Conservation (phyloP, 2,888 invertebrate species). For the Cheilosia vulpina region DNA sequence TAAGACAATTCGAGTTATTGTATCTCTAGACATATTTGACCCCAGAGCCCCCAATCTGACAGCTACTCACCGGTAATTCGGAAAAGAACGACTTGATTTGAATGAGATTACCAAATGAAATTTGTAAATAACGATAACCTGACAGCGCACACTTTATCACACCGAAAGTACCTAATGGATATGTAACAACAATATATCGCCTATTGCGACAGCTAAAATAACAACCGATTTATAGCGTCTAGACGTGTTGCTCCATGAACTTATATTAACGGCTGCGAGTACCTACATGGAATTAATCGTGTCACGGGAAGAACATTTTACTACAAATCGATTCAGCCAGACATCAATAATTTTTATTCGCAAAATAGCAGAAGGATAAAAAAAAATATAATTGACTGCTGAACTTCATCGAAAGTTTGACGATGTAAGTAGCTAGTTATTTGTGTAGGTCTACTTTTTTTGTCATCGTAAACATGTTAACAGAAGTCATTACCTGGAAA, state of each 20-base stretch:
- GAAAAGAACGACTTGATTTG: too few relatives aligned
- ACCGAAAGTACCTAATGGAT: not conserved
- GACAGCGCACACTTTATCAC: not conserved
- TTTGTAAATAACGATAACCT: too few relatives aligned
- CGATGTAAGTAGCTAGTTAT: not conserved
- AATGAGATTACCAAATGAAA: too few relatives aligned
- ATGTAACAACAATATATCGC: conserved; percentile 15
- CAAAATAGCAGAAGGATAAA: not conserved
- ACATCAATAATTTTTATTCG: conserved; percentile 11
- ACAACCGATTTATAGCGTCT: conserved; percentile 36
- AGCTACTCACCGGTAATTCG: too few relatives aligned
- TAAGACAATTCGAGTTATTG: too few relatives aligned
- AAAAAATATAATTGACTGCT: not conserved
- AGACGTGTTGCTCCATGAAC: conserved; percentile 31
- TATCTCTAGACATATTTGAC: too few relatives aligned
- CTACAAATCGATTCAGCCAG: not conserved
- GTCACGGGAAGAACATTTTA: not conserved
- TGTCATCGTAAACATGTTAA: too few relatives aligned
- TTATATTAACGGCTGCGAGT: not conserved
- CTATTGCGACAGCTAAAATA: not conserved
- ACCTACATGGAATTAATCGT: not conserved
- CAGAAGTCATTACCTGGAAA: not conserved
- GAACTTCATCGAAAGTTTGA: not conserved
- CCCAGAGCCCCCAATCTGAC: too few relatives aligned
- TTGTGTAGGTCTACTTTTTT: too few relatives aligned